Conservation (phyloP, 2,888 invertebrate genomes). For the Drosophila quasianomalipes region DNA sequence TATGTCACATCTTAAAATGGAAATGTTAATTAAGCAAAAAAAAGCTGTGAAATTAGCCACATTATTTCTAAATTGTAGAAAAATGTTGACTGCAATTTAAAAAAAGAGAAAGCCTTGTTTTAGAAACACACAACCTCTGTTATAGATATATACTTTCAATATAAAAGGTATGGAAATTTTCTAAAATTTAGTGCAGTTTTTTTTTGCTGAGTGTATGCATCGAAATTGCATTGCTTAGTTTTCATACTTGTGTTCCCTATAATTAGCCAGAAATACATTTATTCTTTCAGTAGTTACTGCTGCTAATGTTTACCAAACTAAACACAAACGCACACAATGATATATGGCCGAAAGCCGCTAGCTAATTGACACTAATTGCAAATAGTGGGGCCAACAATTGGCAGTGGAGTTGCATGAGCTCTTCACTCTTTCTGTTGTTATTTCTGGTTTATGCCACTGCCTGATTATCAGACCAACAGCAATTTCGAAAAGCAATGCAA, state of each 20-base stretch:
- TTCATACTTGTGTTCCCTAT: not conserved
- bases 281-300: conserved; percentile 4
- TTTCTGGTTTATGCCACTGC: conserved; percentile 32
- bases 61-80: not conserved
- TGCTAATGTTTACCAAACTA: conserved; percentile 7
- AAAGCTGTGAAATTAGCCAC: fast-evolving
- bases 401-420: conserved; percentile 14
- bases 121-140: fast-evolving
- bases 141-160: too few species aligned
- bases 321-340: conserved; percentile 18
- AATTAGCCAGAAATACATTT: conserved; percentile 18
- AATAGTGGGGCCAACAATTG: conserved; percentile 52
- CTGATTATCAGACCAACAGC: conserved; percentile 44
- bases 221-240: not conserved
- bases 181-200: too few species aligned
- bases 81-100: not conserved
- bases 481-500: conserved; percentile 23
- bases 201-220: not conserved
- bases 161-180: too few species aligned
- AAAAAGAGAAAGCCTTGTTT: not conserved
- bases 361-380: conserved; percentile 74
- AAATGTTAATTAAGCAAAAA: not conserved
- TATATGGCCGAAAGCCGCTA: conserved; percentile 34
- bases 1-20: not conserved
- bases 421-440: conserved; percentile 22